Evolutionary conservation across 2,888 invertebrate genomes (phyloP), one percentile per base, ranked within the genome.

Genomic region (Choreutis nemorana): DNA sequence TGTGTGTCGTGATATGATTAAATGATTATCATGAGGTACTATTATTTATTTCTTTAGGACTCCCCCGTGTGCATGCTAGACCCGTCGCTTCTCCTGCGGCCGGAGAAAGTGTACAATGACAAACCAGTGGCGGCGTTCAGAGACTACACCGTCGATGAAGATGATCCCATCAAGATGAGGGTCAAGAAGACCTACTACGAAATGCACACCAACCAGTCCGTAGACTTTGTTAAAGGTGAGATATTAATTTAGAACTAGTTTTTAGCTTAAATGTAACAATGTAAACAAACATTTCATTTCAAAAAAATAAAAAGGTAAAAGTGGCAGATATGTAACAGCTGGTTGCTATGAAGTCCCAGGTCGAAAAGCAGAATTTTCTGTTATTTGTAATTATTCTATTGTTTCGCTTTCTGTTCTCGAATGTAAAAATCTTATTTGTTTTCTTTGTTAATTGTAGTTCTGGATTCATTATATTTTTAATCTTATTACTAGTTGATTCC

Each of bases 161-260:
- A 63, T 21, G 90, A 93, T 63, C 89, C 90, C 0, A 78, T 92
- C 38, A 89, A 88, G 62, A 87, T 86, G 55, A 82, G 94, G 25
- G 95, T 97, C 2, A 83, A 89, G 29, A 81, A 81, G 43, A 96
- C 95, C 0, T 97, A 97, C 66, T 79, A 85, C 18, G 73, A 83
- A 8, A 97, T 97, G 94, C 97, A 97, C 63, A 85, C 89, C 0
- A 79, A 91, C 49, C 91, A 94, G 68, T 94, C 94, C 0, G 91
- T 94, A 1, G 89, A 92, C 21, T 92, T 94, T 50, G 96, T 94
- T 5, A 83, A 84, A 65, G 81, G 87, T 87, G 56, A n/a, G n/a
- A n/a, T n/a, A n/a, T n/a, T n/a, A n/a, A n/a, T n/a, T n/a, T n/a
- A n/a, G n/a, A n/a, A n/a, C n/a, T n/a, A n/a, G n/a, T n/a, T n/a